Evolutionary conservation across 2,888 invertebrate species (phyloP), one percentile per base, ranked within the genome.

Genomic region (Nasonovia ribisnigri): DNA sequence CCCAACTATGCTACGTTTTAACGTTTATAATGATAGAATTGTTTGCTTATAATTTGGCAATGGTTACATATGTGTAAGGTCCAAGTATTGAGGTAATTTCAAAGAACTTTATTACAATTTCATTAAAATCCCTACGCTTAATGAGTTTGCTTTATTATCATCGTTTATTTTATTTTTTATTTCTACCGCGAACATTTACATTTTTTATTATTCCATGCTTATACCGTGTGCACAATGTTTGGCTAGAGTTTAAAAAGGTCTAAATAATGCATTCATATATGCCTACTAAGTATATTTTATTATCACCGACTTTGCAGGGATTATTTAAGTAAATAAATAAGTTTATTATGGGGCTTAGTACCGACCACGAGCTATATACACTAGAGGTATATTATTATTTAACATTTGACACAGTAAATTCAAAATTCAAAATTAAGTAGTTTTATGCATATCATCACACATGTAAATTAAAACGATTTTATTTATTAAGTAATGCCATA

Each of bases 21-120:
- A 24, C 51, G 51, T 43, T 84, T 43, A 88, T 88, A 20, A 77
- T 77, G 77, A 77, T 77, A 77, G 36, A 36, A 26, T 51, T 88
- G 54, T 88, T 88, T 54, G 42, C 46, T 88, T 88, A 3, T 88
- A 88, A 36, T 88, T 88, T 88, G 88, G 88, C 88, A 54, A 36
- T 36, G 51, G 36, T 51, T 36, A 16, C 57, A 88, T 1, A 24
- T 88, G 43, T 54, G n/a, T 57, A 20, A 11, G 36, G 77, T 36
- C 20, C 77, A 77, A 36, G 8, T 77, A 88, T 88, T 42, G 57
- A 57, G 57, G 13, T 43, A 57, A 43, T 57, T 6, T 88, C 42
- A 42, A 88, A 88, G 42, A 43, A 57, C 54, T 88, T 57, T 57
- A 88, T 88, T 57, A 57, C 42, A 46, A 57, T 54, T 67, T 67